Conservation (phyloP, 2,888 invertebrate species). For the Blastobasis adustella region DNA sequence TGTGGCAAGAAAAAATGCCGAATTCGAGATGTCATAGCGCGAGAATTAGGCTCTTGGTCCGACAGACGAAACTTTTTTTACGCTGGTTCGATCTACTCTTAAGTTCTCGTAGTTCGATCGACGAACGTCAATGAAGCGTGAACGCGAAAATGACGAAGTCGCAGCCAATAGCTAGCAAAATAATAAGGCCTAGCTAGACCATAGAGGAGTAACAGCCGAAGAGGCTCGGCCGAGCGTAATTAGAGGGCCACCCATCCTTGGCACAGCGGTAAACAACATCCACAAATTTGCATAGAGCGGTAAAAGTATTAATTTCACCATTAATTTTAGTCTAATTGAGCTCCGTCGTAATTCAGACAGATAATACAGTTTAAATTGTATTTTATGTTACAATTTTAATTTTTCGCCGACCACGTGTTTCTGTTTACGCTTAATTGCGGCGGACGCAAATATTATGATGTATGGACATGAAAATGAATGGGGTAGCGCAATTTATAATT, state of each 20-base stretch:
- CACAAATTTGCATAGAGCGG: slow-evolving; percentile 63
- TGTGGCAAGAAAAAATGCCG: no score
- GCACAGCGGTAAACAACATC: slow-evolving; percentile 50
- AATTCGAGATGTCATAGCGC: no score
- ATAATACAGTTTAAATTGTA: slow-evolving; percentile 62
- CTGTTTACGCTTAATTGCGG: slow-evolving; percentile 54
- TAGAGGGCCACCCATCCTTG: slow-evolving; percentile 4
- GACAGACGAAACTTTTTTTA: no score
- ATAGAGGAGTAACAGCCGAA: no score
- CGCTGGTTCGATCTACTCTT: no score
- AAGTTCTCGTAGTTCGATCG: no score
- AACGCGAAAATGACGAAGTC: no score
- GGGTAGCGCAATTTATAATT: slow-evolving; percentile 39
- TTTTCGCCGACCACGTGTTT: slow-evolving; percentile 43
- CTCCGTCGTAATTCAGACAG: slow-evolving; percentile 55
- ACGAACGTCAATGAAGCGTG: no score
- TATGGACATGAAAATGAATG: slow-evolving; percentile 56
- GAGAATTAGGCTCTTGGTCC: no score
- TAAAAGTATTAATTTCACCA: slow-evolving; percentile 73
- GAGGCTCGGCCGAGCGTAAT: no score
- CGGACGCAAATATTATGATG: slow-evolving; percentile 55
- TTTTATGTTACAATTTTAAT: slow-evolving; percentile 54
- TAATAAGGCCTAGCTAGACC: no score
- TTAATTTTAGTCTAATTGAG: slow-evolving; percentile 69
- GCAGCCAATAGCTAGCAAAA: no score